Base-by-base conservation (phyloP, 1,140 invertebrate species). In the Aphelenchoides besseyi region DNA sequence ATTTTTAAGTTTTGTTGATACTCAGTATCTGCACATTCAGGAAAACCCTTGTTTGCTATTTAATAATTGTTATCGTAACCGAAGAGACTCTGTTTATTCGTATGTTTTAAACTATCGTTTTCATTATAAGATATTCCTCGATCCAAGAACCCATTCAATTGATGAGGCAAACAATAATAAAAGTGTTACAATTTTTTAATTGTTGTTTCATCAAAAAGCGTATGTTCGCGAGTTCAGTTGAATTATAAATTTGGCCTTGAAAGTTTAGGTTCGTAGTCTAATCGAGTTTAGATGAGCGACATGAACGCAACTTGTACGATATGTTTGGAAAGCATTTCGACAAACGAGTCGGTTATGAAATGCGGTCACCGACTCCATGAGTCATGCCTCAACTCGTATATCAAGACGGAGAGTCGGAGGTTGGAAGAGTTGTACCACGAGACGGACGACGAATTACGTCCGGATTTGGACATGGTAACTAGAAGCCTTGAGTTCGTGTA, bases 391-490 rank as follows among this genome's bases (percentile, higher is more conserved):
- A 18, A 26, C 12, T 26, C 32, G 18, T 69, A 62, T 37, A 16
- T 69, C 3, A 29, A 69, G 33, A 54, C 23, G 32, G 55, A 54
- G 9, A 29, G 53, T 18, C 53, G 37, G 3, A 9, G 41, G 2
- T 12, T 69, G 9, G 52, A 69, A 69, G 23, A n/a, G 26, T n/a
- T 26, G 8, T 69, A 69, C 53, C 67, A 69, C 41, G 67, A 69
- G 23, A 69, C 67, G 3, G 67, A 69, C n/a, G 67, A 69, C 41
- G 67, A 69, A 69, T 18, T 57, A 33, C 41, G 67, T 61, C 67
- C 67, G 1, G 9, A 55, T 12, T 26, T 69, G 5, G 67, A 69
- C 18, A 67, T 61, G 64, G 64, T 67, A 29, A 66, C n/a, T n/a
- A n/a, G n/a, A n/a, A n/a, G n/a, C n/a, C n/a, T n/a, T n/a, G 64